phyloP scores from a whole-genome alignment of 2,888 invertebrate genomes.

The Pardosa pseudoannulata region DNA sequence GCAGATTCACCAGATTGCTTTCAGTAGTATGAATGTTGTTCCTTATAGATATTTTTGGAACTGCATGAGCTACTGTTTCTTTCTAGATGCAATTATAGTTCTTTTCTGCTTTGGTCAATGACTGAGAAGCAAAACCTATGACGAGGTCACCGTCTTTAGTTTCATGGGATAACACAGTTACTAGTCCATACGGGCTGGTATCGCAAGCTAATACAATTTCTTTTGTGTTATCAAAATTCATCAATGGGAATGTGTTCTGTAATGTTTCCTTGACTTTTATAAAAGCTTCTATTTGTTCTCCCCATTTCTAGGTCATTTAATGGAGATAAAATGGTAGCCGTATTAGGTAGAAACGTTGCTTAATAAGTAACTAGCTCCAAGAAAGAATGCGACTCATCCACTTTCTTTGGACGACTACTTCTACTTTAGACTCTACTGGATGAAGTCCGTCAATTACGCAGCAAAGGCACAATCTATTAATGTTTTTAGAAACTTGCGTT shows the following conservation, averaged over 20 bases:
- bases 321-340: slow-evolving; percentile 73
- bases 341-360: slow-evolving; percentile 74
- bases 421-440: no score
- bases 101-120: no score
- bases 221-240: slow-evolving; percentile 75
- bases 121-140: slow-evolving; percentile 73
- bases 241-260: slow-evolving; percentile 74
- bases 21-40: no score
- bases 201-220: slow-evolving; percentile 77
- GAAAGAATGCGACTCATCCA: slow-evolving; percentile 74
- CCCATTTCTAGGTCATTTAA: slow-evolving; percentile 74
- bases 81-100: slow-evolving; percentile 74
- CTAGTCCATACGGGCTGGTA: slow-evolving; percentile 76
- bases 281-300: slow-evolving; percentile 73
- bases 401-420: slow-evolving; percentile 75
- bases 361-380: no score
- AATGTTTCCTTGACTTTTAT: slow-evolving; percentile 74
- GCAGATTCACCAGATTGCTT: no score
- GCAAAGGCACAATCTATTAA: slow-evolving; percentile 20
- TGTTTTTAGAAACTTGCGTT: neutral
- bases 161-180: slow-evolving; percentile 73
- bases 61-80: slow-evolving; percentile 77
- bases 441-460: slow-evolving; percentile 74
- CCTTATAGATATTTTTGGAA: slow-evolving; percentile 78
- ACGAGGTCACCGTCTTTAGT: slow-evolving; percentile 77